Percentiles rank a stretch among this genome's conserved stretches.
Conservation (phyloP, 2,888 invertebrate genomes). For the Syritta pipiens region DNA sequence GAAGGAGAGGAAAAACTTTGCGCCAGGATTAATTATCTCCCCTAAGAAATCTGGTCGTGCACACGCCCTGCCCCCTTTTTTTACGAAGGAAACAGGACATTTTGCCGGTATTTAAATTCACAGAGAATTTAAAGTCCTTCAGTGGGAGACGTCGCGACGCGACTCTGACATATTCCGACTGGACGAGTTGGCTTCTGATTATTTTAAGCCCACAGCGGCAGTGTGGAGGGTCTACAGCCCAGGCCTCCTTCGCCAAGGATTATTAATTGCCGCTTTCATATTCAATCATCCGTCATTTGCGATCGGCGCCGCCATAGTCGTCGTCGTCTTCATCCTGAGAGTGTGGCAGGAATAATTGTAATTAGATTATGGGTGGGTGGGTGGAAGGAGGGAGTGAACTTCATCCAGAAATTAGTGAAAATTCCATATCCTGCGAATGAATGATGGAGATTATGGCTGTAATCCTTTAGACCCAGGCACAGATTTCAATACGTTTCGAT, state of each 20-base stretch:
- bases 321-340: constrained; percentile 11
- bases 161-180: constrained; percentile 25
- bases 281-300: constrained; percentile 63
- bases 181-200: constrained; percentile 32
- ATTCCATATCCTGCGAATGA: constrained; percentile 54
- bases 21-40: constrained; percentile 64
- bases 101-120: constrained; percentile 53
- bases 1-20: constrained; percentile 41
- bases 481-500: constrained; percentile 57
- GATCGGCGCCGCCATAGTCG: constrained; percentile 21
- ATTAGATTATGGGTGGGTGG: constrained; percentile 38
- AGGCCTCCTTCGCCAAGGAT: constrained; percentile 33
- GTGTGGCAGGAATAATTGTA: constrained; percentile 48
- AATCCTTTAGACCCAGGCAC: constrained; percentile 39
- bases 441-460: constrained; percentile 55
- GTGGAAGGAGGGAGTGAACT: background rate
- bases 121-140: constrained; percentile 44
- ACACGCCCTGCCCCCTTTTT: constrained; percentile 11
- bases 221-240: constrained; percentile 1
- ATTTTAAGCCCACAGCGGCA: constrained; percentile 44
- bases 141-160: constrained; percentile 4
- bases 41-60: constrained; percentile 49
- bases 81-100: constrained; percentile 25
- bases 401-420: constrained; percentile 12
- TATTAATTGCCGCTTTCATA: constrained; percentile 66